A percentile compares a stretch with the other conserved stretches of the same genome.
Conservation (phyloP, 1,140 invertebrate genomes). For the Dreissena rostriformis region DNA sequence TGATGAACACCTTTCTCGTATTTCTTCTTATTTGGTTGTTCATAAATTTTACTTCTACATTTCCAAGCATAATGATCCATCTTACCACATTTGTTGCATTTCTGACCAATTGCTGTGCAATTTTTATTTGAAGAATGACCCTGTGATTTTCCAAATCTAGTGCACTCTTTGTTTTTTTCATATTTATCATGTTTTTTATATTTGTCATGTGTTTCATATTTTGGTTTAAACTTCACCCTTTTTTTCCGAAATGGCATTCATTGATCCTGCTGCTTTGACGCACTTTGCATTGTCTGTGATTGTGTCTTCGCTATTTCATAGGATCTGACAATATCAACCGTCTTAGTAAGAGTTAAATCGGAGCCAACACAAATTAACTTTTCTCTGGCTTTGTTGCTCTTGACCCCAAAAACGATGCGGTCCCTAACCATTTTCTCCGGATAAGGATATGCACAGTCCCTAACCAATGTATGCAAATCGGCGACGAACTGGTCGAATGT, state of each 20-base stretch:
- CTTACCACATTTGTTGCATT: conserved; percentile 50
- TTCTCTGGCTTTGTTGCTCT: conserved; percentile 50
- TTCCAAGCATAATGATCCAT: conserved; percentile 27
- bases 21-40: neutral
- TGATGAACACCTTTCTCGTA: neutral
- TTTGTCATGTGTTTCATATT: neutral
- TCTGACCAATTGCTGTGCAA: conserved; percentile 47
- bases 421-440: conserved; percentile 55
- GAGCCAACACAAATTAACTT: conserved; percentile 50
- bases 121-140: neutral
- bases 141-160: conserved; percentile 26
- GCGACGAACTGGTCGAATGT: conserved; percentile 59
- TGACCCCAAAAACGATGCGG: conserved; percentile 50
- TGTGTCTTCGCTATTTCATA: conserved; percentile 48
- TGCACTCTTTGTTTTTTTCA: conserved; percentile 19
- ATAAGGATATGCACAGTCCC: conserved; percentile 49
- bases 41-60: conserved; percentile 13
- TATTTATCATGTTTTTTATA: neutral
- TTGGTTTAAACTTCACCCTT: too few relatives aligned
- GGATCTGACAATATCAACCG: conserved; percentile 32
- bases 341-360: conserved; percentile 49
- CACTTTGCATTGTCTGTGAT: conserved; percentile 25
- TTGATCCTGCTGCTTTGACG: neutral
- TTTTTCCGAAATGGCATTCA: neutral
- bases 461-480: conserved; percentile 51